A percentile compares a stretch with the other conserved stretches of the same genome.
These are phyloP conservation scores for Oscheius sp. DNA, from an alignment of 2,888 invertebrate species.

Conservation along the genomic window DNA sequence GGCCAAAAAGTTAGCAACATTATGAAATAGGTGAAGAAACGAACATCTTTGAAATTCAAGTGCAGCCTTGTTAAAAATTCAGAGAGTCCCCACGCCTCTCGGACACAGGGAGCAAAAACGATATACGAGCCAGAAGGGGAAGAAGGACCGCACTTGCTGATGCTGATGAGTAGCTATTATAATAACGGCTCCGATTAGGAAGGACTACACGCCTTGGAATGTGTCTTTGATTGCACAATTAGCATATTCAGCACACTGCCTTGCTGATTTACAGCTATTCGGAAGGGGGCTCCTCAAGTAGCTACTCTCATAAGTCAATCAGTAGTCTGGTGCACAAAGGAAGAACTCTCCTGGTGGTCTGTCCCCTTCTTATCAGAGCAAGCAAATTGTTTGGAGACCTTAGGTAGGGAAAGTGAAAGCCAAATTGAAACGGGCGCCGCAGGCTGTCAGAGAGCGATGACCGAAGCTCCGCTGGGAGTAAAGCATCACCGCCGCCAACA, in stretches of 20 bases:
- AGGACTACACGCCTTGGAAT: constrained; percentile 30
- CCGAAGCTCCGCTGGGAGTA: constrained; percentile 34
- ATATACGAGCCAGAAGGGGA: neutral
- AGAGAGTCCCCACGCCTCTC: constrained; percentile 22
- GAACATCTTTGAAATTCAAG: constrained; percentile 29
- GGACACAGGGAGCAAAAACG: constrained; percentile 8
- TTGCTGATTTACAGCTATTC: constrained; percentile 6
- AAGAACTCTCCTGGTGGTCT: too few relatives aligned
- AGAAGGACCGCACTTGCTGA: constrained; percentile 1
- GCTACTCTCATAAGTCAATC: too few relatives aligned
- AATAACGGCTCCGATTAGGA: constrained; percentile 32
- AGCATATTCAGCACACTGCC: constrained; percentile 20
- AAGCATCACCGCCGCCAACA: constrained; percentile 21
- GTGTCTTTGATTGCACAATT: constrained; percentile 36
- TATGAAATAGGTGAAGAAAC: constrained; percentile 7
- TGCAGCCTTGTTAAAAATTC: constrained; percentile 27
- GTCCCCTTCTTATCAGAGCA: neutral
- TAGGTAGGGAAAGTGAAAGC: constrained; percentile 36
- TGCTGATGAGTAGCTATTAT: constrained; percentile 33
- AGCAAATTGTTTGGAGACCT: constrained; percentile 27
- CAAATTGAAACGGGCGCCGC: constrained; percentile 37
- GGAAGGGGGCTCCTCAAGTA: neutral
- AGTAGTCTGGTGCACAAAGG: too few relatives aligned
- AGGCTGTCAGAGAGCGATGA: constrained; percentile 38
- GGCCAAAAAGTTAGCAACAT: neutral